phyloP scores from a whole-genome alignment of 2,797 vertebrate genomes.

The Crenuchus spilurus region DNA sequence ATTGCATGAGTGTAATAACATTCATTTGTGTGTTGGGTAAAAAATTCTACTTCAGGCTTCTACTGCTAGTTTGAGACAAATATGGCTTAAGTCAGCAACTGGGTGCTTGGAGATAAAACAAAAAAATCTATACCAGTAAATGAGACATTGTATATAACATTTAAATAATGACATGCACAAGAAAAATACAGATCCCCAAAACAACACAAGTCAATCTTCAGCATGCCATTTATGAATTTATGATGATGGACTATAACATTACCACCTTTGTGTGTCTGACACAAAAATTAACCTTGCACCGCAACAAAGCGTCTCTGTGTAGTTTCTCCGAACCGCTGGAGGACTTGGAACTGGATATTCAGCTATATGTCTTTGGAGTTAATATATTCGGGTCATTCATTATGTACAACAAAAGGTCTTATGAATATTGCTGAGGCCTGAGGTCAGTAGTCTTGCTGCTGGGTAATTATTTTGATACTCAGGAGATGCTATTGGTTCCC shows the following conservation, averaged over 20 bases:
- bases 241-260: neutral
- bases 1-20: no score
- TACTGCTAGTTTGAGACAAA: no score
- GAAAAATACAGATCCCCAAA: neutral
- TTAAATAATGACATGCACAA: no score
- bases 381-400: constrained; percentile 60
- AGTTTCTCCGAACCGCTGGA: constrained; percentile 20
- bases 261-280: constrained; percentile 29
- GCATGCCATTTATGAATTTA: neutral
- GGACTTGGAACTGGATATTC: constrained; percentile 12
- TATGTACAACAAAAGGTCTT: constrained; percentile 54
- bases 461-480: constrained; percentile 56
- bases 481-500: constrained; percentile 38
- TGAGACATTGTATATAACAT: no score
- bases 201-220: neutral
- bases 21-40: no score
- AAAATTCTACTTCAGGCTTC: no score
- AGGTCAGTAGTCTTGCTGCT: constrained; percentile 48
- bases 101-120: no score
- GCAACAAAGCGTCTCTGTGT: constrained; percentile 12
- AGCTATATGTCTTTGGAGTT: constrained; percentile 38
- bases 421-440: constrained; percentile 54
- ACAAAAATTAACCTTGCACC: constrained; percentile 40
- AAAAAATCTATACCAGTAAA: no score
- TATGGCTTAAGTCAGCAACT: no score